phyloP scores from a whole-genome alignment of 2,888 invertebrate genomes.

The Biston stratarius region DNA sequence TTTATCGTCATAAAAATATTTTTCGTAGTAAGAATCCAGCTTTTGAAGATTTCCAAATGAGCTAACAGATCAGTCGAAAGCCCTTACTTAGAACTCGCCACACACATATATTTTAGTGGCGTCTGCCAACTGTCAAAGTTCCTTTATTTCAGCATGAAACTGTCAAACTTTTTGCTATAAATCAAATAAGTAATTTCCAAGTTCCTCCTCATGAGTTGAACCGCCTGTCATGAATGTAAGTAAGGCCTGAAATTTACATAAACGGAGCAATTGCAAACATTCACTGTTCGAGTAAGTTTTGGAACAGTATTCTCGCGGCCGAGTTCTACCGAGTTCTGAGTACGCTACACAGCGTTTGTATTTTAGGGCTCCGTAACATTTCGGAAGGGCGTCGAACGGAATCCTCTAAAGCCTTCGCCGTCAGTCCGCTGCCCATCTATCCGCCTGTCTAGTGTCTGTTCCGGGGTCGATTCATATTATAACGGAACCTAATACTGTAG shows the following conservation, averaged over 20 bases:
- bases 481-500: too few relatives aligned
- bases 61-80: too few relatives aligned
- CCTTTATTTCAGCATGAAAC: constrained; percentile 21
- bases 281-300: constrained; percentile 1
- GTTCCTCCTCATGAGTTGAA: constrained; percentile 16
- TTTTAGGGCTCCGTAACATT: not conserved
- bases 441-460: too few relatives aligned
- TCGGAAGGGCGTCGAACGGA: too few relatives aligned
- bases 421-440: too few relatives aligned
- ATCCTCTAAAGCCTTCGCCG: too few relatives aligned
- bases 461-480: too few relatives aligned
- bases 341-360: not conserved
- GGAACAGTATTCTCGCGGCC: constrained; percentile 1
- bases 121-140: constrained; percentile 27
- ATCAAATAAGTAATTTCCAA: constrained; percentile 31
- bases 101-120: constrained; percentile 13
- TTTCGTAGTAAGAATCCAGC: too few relatives aligned
- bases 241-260: constrained; percentile 8
- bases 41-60: too few relatives aligned
- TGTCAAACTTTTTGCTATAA: constrained; percentile 25
- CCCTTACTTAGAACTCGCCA: not conserved
- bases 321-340: not conserved
- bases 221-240: constrained; percentile 20
- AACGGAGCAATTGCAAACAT: constrained; percentile 12
- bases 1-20: too few relatives aligned